Conservation (phyloP, 2,113 vertebrate genomes). For the Erinaceus europaeus region DNA sequence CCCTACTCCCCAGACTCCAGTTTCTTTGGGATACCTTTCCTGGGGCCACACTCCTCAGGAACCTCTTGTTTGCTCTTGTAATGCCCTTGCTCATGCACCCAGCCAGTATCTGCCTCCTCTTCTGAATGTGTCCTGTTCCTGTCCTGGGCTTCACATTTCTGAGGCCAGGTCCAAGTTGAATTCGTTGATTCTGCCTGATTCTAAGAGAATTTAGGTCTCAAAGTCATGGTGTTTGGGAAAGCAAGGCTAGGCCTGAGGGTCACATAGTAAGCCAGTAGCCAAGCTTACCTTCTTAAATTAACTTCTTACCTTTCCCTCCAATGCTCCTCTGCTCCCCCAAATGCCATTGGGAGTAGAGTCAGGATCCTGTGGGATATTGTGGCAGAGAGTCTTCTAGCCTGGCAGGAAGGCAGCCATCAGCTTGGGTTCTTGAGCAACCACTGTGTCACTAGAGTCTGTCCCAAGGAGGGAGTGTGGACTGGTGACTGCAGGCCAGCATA, state of each 20-base stretch:
- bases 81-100: not conserved
- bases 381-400: not conserved
- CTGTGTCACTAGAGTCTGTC: not conserved
- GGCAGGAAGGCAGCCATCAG: not conserved
- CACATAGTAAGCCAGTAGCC: not conserved
- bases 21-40: not conserved
- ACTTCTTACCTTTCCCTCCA: slow-evolving; percentile 59
- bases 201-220: not conserved
- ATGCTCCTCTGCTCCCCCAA: not conserved
- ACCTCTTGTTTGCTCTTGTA: not conserved
- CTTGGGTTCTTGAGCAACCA: not conserved
- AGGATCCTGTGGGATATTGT: not conserved
- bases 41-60: too few species aligned
- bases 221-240: not conserved
- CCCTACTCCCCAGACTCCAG: not conserved
- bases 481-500: not conserved
- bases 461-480: not conserved
- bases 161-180: not conserved
- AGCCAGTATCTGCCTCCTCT: not conserved
- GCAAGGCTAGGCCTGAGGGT: not conserved
- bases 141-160: not conserved
- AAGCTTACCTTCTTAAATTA: not conserved
- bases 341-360: slow-evolving; percentile 30
- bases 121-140: not conserved
- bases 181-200: not conserved